phyloP scores from a whole-genome alignment of 2,113 vertebrate genomes.

The Condylura cristata region DNA sequence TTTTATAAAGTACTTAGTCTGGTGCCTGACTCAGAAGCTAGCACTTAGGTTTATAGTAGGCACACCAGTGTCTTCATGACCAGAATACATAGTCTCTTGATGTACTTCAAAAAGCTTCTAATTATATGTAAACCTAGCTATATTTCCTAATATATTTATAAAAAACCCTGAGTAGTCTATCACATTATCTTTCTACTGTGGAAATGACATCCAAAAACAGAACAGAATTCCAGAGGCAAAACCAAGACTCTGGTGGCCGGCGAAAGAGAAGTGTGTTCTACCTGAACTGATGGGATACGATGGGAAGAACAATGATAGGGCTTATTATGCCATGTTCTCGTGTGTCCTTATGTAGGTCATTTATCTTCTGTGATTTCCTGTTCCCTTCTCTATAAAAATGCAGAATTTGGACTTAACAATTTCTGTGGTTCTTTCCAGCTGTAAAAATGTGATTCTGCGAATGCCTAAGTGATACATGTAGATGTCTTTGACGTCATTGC shows the following conservation, averaged over 20 bases:
- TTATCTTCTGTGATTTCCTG: constrained; percentile 35
- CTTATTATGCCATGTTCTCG: not conserved
- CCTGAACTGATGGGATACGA: not conserved
- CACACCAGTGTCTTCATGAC: not conserved
- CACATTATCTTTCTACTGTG: not conserved
- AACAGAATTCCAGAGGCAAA: not conserved
- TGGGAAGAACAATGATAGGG: not conserved
- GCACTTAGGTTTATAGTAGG: not conserved
- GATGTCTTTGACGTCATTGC: not conserved
- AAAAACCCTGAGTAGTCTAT: not conserved
- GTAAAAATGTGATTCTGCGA: not conserved
- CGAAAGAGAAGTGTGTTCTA: not conserved
- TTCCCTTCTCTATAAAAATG: constrained; percentile 2
- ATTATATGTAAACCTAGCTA: not conserved
- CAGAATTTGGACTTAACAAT: not conserved
- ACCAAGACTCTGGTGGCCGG: not conserved
- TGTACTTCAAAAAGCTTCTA: not conserved
- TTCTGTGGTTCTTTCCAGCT: constrained; percentile 18
- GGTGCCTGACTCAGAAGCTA: not conserved
- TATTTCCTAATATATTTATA: constrained; percentile 5
- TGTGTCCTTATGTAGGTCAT: not conserved
- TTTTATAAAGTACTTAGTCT: constrained; percentile 12
- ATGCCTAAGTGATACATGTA: not conserved
- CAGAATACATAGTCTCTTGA: not conserved
- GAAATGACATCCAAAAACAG: not conserved